Conservation (phyloP, 2,888 invertebrate genomes). For the Choreutis nemorana region DNA sequence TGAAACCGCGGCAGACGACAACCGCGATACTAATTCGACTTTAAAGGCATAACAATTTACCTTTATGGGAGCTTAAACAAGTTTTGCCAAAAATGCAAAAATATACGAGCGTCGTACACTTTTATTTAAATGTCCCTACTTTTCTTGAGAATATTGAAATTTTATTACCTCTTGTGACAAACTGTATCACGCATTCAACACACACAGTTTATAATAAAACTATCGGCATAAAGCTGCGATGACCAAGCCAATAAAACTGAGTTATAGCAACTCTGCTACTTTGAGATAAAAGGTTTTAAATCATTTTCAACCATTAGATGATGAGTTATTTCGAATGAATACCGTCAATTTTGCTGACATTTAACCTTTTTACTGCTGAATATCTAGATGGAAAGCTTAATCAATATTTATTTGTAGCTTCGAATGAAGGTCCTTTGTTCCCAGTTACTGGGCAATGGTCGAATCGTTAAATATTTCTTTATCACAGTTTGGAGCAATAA, state of each 20-base stretch:
- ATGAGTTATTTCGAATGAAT: slow-evolving; percentile 58
- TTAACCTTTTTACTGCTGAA: slow-evolving; percentile 60
- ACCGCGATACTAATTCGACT: slow-evolving; percentile 47
- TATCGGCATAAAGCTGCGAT: slow-evolving; percentile 49
- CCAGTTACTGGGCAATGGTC: slow-evolving; percentile 22
- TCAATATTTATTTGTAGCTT: slow-evolving; percentile 51
- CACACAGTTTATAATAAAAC: slow-evolving; percentile 45
- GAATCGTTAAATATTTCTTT: slow-evolving; percentile 34
- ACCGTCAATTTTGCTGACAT: slow-evolving; percentile 54
- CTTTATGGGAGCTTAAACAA: slow-evolving; percentile 32
- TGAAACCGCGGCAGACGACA: slow-evolving; percentile 34
- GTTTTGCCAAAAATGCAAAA: slow-evolving; percentile 36
- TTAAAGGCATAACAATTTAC: slow-evolving; percentile 47
- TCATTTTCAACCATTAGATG: slow-evolving; percentile 63
- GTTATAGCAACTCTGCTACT: slow-evolving; percentile 59
- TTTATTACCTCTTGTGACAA: slow-evolving; percentile 35
- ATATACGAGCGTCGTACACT: slow-evolving; percentile 8
- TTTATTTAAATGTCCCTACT: slow-evolving; percentile 18
- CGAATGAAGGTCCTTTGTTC: slow-evolving; percentile 27
- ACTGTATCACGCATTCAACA: slow-evolving; percentile 33
- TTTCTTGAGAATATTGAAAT: slow-evolving; percentile 33
- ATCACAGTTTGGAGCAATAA: slow-evolving; percentile 49
- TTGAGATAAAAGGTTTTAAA: slow-evolving; percentile 64
- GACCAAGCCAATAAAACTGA: slow-evolving; percentile 62
- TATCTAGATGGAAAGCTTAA: slow-evolving; percentile 49